Evolutionary conservation across 2,113 vertebrate species (phyloP), one percentile per base, ranked within the genome.

Genomic region (Crypturellus undulatus): DNA sequence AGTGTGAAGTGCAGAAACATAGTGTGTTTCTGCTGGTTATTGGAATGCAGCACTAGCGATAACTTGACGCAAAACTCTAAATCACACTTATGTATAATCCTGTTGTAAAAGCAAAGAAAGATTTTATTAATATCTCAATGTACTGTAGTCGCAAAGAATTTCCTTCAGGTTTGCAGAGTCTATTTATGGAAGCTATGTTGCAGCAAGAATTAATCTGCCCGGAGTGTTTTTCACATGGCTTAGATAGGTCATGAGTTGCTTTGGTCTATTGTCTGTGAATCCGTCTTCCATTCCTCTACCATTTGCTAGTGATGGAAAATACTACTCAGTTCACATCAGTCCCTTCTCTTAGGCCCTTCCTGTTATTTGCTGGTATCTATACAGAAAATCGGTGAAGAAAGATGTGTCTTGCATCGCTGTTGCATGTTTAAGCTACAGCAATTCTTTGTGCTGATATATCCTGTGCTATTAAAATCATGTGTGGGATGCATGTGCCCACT

Each of bases 141-240:
- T 54, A 30, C n/a, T 59, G 60, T 24, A 30, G 56, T 6, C 0
- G 0, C 2, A 22, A 34, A 73, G 76, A 45, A 64, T 64, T 90
- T 47, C 34, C 68, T 20, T 8, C 52, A 16, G 0, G 5, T 60
- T 72, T 65, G 36, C 76, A 64, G 76, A 56, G 75, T 20, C 25
- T 7, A 32, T 58, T 1, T 4, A 26, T 8, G 54, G 54, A 82
- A 65, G 4, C 54, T 32, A 32, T 58, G 30, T 18, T 58, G 54
- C 54, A 58, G 54, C 62, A 51, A 49, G 20, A 51, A 86, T 63
- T 8, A 0, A 24, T 49, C 43, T 49, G 42, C 49, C 34, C 34
- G 0, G 3, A 0, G 54, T 8, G 32, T 2, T 60, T 26, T 62
- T 25, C 67, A 81, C 43, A 32, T 0, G 0, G 30, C 28, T 58